Conservation (phyloP, 2,797 vertebrate species). For the Ctenopoma multispine region DNA sequence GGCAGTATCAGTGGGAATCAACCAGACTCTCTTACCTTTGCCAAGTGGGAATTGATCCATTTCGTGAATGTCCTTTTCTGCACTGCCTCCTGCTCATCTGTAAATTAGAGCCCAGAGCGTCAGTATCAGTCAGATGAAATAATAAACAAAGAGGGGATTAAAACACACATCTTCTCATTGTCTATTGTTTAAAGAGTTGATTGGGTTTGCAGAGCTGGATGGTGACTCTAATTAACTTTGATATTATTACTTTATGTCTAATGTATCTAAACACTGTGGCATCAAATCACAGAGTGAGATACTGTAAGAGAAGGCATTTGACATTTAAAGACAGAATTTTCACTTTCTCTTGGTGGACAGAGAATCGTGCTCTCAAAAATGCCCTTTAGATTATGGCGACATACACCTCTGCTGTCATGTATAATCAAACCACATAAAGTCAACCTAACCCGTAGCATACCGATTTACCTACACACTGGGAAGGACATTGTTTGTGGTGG, state of each 20-base stretch:
- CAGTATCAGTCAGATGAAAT: slow-evolving; percentile 56
- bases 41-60: slow-evolving; percentile 99
- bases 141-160: slow-evolving; percentile 65
- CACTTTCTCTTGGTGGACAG: slow-evolving; percentile 47
- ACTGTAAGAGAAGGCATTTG: slow-evolving; percentile 53
- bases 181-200: slow-evolving; percentile 59
- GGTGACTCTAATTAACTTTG: slow-evolving; percentile 55
- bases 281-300: slow-evolving; percentile 48
- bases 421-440: slow-evolving; percentile 13
- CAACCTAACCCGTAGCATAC: slow-evolving; percentile 8
- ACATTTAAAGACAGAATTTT: slow-evolving; percentile 78
- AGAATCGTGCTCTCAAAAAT: slow-evolving; percentile 57
- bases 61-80: slow-evolving; percentile 99
- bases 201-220: slow-evolving; percentile 44
- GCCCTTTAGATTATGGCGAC: slow-evolving; percentile 56
- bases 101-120: slow-evolving; percentile 76
- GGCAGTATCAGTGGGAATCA: slow-evolving; percentile 57
- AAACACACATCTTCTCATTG: slow-evolving; percentile 68
- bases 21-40: slow-evolving; percentile 88
- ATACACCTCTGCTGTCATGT: slow-evolving; percentile 16
- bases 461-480: slow-evolving; percentile 15
- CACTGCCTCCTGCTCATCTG: slow-evolving; percentile 98
- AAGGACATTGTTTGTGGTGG: slow-evolving; percentile 40
- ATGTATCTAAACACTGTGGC: slow-evolving; percentile 41
- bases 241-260: slow-evolving; percentile 47